Base-by-base conservation (phyloP, 2,888 invertebrate genomes). In the Neria commutata region DNA sequence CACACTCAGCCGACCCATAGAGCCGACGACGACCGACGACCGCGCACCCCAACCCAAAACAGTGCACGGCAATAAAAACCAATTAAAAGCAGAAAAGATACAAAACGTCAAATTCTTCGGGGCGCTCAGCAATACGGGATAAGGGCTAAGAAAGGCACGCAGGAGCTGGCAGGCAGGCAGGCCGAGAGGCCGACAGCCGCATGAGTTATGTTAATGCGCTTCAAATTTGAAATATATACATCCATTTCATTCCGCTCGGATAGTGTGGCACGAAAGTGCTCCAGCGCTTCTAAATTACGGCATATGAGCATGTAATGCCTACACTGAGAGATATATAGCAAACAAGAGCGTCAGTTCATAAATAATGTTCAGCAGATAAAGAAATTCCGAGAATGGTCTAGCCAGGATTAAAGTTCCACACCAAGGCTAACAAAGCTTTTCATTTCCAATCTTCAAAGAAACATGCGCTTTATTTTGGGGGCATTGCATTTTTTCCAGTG, bases 31-130 rank as follows among this genome's bases (percentile, higher is more conserved):
- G 14, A 50, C 37, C 29, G 23, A 24, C 14, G 25, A 16, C 3
- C 47, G 1, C 8, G n/a, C 24, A 29, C 25, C 29, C 14, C 48
- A 48, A 26, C 5, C 26, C 19, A 19, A 42, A 11, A 34, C 21
- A 8, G 14, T 34, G 21, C 21, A 49, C 61, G 70, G 72, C 72
- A 74, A 72, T 72, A 74, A 74, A 72, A 72, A 72, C 72, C 75
- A 72, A 72, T 72, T 72, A 72, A 72, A 73, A 73, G 67, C 70
- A 68, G 4, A 73, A 74, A 48, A 46, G 54, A 46, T 55, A 55
- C 54, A 55, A 55, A 55, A 52, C n/a, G 48, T 37, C 19, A 47
- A 48, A 48, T 26, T n/a, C n/a, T n/a, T n/a, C n/a, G n/a, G n/a
- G n/a, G n/a, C n/a, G 37, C 6, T 47, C 23, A 56, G 16, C n/a